These are phyloP conservation scores for Heteropelma amictum DNA, from an alignment of 2,888 invertebrate genomes.

Conservation along the genomic window DNA sequence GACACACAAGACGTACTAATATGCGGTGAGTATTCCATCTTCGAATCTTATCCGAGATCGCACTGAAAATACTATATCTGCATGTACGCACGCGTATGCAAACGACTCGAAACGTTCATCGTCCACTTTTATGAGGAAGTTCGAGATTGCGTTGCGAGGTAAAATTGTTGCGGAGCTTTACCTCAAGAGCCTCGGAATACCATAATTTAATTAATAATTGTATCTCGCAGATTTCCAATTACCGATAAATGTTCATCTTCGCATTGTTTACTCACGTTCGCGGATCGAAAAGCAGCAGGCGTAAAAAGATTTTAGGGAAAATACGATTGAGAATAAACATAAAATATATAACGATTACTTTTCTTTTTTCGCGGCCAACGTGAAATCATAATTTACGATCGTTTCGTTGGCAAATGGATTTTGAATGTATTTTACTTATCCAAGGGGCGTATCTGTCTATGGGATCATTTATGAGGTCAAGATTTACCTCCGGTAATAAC, in stretches of 20 bases:
- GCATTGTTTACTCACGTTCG: background rate
- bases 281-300: too few relatives aligned
- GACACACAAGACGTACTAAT: conserved; percentile 7
- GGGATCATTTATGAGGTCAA: conserved; percentile 1
- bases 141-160: conserved; percentile 17
- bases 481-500: background rate
- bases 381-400: too few relatives aligned
- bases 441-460: too few relatives aligned
- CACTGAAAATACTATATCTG: background rate
- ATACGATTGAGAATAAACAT: too few relatives aligned
- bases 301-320: too few relatives aligned
- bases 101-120: conserved; percentile 13
- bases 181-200: background rate
- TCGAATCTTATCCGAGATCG: conserved; percentile 27
- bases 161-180: conserved; percentile 17
- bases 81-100: background rate
- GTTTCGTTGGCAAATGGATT: too few relatives aligned
- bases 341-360: too few relatives aligned
- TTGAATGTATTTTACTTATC: too few relatives aligned
- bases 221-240: conserved; percentile 3
- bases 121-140: conserved; percentile 30
- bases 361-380: too few relatives aligned
- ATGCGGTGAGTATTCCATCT: conserved; percentile 13
- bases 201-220: conserved; percentile 34
- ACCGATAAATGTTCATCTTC: too few relatives aligned